These are phyloP conservation scores for Caenorhabditis remanei DNA, from an alignment of 1,140 invertebrate genomes.

Conservation along the genomic window DNA sequence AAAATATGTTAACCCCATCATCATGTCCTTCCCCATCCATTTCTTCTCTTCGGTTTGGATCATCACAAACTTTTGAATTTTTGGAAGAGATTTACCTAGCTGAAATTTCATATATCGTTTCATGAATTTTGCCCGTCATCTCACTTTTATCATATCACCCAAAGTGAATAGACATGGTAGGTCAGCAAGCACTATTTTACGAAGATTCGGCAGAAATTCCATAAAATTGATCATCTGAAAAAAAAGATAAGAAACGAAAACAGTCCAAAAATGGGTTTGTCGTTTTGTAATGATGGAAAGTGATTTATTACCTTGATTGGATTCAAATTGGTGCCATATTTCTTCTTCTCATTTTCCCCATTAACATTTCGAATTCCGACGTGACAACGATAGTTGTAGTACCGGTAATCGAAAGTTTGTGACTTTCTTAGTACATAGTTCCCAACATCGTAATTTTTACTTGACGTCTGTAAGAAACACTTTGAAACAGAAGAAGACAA, in stretches of 20 bases:
- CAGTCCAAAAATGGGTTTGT: neutral
- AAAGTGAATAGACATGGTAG: neutral
- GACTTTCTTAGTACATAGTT: constrained; percentile 25
- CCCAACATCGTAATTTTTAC: neutral
- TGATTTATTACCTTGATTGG: constrained; percentile 28
- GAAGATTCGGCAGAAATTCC: neutral
- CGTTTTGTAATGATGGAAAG: constrained; percentile 32
- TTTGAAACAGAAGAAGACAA: too few species aligned
- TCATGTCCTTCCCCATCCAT: neutral
- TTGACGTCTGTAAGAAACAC: neutral
- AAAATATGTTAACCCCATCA: constrained; percentile 4
- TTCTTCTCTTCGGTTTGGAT: neutral
- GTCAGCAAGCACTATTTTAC: constrained; percentile 11
- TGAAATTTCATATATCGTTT: neutral
- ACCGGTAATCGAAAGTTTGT: constrained; percentile 35
- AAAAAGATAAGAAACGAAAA: constrained; percentile 1
- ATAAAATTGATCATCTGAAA: constrained; percentile 48
- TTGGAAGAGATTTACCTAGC: neutral
- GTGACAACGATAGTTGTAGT: neutral
- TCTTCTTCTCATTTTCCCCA: neutral
- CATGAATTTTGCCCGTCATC: neutral
- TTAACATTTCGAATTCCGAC: constrained; percentile 8
- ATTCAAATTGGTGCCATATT: constrained; percentile 17
- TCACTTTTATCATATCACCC: constrained; percentile 25
- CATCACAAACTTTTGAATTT: neutral